Base-by-base conservation (phyloP, 2,888 invertebrate species). In the Dynastes tityus region DNA sequence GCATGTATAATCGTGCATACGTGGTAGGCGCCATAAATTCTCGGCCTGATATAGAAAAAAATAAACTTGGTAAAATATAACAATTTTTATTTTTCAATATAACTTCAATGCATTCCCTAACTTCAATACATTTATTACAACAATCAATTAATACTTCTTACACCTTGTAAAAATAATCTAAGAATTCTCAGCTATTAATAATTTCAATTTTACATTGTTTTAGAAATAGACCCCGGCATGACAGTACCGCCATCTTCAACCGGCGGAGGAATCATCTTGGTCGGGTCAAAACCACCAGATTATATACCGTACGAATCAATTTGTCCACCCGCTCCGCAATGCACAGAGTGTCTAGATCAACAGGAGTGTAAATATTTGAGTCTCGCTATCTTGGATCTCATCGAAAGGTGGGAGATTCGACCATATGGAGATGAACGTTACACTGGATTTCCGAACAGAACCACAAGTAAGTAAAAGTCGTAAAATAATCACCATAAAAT, bases 201-300 rank as follows among this genome's bases (percentile, higher is more conserved):
- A 55, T 55, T 55, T 55, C 22, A 16, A 55, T 53, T 51, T 16
- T 45, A 45, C 37, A 11, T 45, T 51, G 27, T 81, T 83, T 11
- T 78, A 88, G 88, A 87, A 82, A 84, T 86, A 5, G 91, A 92
- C 86, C 91, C 91, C 0, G 89, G 89, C 63, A 87, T 90, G 68
- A 90, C 89, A 58, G 90, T 89, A 0, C 91, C 91, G 29, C 90
- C 90, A 68, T 89, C 90, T 74, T 81, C 83, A 45, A 82, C 81
- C 22, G 82, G 82, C 40, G 81, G 80, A n/a, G 81, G 82, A 6
- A 81, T 85, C 74, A 87, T 88, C 77, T 86, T 91, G 5, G 93
- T 91, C 84, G 94, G 94, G 1, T 90, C 91, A 78, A 88, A 89
- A 67, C 91, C 93, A n/a, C 94, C 94, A 0, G 90, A 90, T 76